A percentile compares a stretch with the other conserved stretches of the same genome.
phyloP scores from a whole-genome alignment of 2,888 invertebrate species.

The Acronicta aceris region DNA sequence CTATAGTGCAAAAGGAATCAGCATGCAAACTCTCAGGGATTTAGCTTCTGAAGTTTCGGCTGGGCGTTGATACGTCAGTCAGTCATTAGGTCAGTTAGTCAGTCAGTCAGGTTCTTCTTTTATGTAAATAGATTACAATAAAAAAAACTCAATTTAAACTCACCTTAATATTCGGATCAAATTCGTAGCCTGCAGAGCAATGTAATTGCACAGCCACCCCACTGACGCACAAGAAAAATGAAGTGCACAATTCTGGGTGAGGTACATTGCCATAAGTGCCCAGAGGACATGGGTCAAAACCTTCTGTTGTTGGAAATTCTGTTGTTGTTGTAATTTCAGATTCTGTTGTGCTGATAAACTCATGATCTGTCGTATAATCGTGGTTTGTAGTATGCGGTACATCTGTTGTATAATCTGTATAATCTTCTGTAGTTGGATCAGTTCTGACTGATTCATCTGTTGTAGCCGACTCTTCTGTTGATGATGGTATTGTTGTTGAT shows the following conservation, averaged over 20 bases:
- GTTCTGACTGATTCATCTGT: not conserved
- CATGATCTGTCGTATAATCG: not conserved
- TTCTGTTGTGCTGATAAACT: not conserved
- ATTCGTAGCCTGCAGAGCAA: conserved; percentile 63
- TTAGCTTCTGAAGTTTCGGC: no score
- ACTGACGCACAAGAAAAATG: conserved; percentile 64
- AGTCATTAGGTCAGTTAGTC: no score
- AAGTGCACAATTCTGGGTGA: conserved; percentile 62
- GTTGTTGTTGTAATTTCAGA: conserved; percentile 21
- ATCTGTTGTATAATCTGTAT: not conserved
- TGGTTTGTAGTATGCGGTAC: not conserved
- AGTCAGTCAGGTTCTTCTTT: no score
- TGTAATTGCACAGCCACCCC: conserved; percentile 55
- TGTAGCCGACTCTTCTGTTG: not conserved
- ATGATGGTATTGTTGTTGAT: not conserved
- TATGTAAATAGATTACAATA: no score
- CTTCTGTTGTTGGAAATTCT: conserved; percentile 27
- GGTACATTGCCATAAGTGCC: conserved; percentile 59
- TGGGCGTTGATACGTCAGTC: no score
- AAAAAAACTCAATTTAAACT: conserved; percentile 12
- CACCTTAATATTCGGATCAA: conserved; percentile 49
- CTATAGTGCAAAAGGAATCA: no score
- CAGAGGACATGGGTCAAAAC: conserved; percentile 50
- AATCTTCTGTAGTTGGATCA: not conserved
- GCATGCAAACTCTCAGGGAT: no score